Base-by-base conservation (phyloP, 1,140 invertebrate genomes). In the Monochamus saltuarius region DNA sequence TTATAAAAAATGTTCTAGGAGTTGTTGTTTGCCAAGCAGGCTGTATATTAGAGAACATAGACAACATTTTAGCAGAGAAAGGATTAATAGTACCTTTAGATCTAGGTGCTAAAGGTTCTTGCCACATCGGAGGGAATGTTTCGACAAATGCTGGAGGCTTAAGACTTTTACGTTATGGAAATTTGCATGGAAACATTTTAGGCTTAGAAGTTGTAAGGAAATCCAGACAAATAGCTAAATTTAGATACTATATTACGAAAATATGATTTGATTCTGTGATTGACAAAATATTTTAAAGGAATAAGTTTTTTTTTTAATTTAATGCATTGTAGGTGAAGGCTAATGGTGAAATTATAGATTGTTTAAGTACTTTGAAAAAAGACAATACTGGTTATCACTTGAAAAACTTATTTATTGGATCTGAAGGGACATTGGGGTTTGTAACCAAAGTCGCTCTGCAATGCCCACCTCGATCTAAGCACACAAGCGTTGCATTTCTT, bases 361-460 rank as follows among this genome's bases (percentile, higher is more conserved):
- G 89, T 64, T 80, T 99, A 69, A 89, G 86, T 61, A 84, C 86
- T 2, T 79, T 98, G 61, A 91, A 95, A 73, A 99, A 99, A 78
- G 95, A 99, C 73, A 99, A 99, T 73, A 99, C 97, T 0, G 96
- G 95, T 0, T 97, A 97, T 76, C 93, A 98, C 74, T 77, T 98
- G 58, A 97, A 98, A 73, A 95, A 99, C 75, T 75, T 99, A 46
- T 98, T 99, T 73, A 95, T 99, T 69, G 97, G 97, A 11, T 94
- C 94, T 0, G 97, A 99, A 82, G 97, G 97, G 47, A 97, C 96
- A 0, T 78, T 99, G 40, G 97, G 97, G 7, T 76, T 99, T 11
- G 86, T 99, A 1, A 99, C 97, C 0, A 94, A 94, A 81, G 89
- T 95, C n/a, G 86, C 91, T 0, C 88, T 99, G 57, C 85, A 94